Conservation (phyloP, 2,888 invertebrate species). For the Drosophila paracracens region DNA sequence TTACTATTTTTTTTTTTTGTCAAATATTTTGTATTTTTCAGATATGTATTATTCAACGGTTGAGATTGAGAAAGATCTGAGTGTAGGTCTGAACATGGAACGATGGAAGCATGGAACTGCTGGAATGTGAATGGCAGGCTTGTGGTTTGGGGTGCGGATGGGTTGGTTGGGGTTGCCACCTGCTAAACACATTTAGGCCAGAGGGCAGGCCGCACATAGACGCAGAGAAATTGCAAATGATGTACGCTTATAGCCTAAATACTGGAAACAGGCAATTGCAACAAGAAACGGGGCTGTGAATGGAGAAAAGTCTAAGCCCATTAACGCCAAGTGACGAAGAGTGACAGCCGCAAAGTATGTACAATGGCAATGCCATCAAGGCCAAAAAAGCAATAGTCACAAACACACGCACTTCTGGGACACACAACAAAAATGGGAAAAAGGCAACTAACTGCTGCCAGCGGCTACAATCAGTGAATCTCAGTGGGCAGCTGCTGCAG, state of each 20-base stretch:
- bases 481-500: conserved; percentile 16
- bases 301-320: conserved; percentile 32
- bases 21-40: background rate
- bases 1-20: background rate
- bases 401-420: conserved; percentile 15
- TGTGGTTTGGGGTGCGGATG: background rate
- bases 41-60: background rate
- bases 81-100: background rate
- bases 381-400: conserved; percentile 22
- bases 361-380: conserved; percentile 40
- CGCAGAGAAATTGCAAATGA: conserved; percentile 69
- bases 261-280: background rate
- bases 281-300: background rate
- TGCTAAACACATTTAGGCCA: background rate
- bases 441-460: background rate
- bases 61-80: background rate
- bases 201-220: conserved; percentile 55
- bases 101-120: conserved; percentile 1
- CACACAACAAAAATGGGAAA: conserved; percentile 1
- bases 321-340: conserved; percentile 48
- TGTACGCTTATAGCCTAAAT: conserved; percentile 63
- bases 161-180: background rate
- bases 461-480: conserved; percentile 1
- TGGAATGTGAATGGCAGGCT: conserved; percentile 34
- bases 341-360: conserved; percentile 52